Evolutionary conservation across 2,113 vertebrate genomes (phyloP).

Genomic region (Atherinomorus stipes): DNA sequence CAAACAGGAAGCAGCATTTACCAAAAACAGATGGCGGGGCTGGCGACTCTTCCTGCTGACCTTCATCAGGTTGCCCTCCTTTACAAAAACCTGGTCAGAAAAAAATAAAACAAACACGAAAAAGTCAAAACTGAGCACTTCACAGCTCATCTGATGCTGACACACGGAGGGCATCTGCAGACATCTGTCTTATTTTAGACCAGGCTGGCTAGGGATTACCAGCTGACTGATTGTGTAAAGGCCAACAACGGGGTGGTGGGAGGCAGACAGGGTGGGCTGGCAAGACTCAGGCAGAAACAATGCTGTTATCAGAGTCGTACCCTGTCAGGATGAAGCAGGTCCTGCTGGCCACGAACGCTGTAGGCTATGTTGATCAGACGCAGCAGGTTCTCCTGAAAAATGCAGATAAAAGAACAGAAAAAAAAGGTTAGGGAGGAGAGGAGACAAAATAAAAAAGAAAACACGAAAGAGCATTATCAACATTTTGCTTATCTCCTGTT

Average conservation of each 20-base stretch:
- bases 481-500: slow-evolving; percentile 8
- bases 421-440: slow-evolving; percentile 14
- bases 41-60: slow-evolving; percentile 89
- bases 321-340: slow-evolving; percentile 92
- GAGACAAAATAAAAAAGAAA: slow-evolving; percentile 19
- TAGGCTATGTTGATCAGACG: slow-evolving; percentile 93
- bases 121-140: slow-evolving; percentile 16
- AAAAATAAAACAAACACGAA: slow-evolving; percentile 10
- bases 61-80: slow-evolving; percentile 96
- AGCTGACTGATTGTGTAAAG: slow-evolving; percentile 57
- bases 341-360: slow-evolving; percentile 88
- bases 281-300: slow-evolving; percentile 67
- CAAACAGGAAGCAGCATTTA: slow-evolving; percentile 76
- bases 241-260: slow-evolving; percentile 48
- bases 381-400: slow-evolving; percentile 90
- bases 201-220: slow-evolving; percentile 57
- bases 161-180: slow-evolving; percentile 8
- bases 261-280: slow-evolving; percentile 52
- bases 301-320: slow-evolving; percentile 86
- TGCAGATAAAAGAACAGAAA: slow-evolving; percentile 45
- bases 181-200: slow-evolving; percentile 37
- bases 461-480: slow-evolving; percentile 8
- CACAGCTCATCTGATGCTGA: slow-evolving; percentile 24
- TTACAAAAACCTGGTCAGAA: slow-evolving; percentile 89
- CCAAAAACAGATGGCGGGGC: slow-evolving; percentile 96